phyloP scores from a whole-genome alignment of 2,113 vertebrate species.

The Acrocephalus kingi region DNA sequence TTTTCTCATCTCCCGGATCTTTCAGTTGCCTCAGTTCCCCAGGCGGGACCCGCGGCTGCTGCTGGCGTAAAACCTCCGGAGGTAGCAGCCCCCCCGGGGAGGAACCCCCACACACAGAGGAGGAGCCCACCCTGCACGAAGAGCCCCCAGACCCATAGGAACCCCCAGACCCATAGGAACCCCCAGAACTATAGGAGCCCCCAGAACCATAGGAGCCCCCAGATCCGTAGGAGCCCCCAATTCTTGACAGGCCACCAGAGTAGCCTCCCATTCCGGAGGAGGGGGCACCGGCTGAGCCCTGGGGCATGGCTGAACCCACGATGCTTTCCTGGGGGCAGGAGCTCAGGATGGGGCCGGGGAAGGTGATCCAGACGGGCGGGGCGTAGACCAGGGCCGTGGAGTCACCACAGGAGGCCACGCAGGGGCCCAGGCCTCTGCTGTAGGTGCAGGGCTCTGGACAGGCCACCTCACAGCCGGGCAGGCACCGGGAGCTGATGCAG shows the following conservation, averaged over 20 bases:
- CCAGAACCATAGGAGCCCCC: neutral
- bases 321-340: neutral
- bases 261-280: too few species aligned
- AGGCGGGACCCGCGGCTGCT: neutral
- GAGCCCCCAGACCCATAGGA: neutral
- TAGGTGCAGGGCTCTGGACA: neutral
- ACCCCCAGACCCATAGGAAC: rapidly evolving
- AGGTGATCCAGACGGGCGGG: neutral
- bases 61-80: neutral
- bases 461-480: neutral
- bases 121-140: neutral
- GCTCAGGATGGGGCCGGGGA: neutral
- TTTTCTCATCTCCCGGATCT: rapidly evolving
- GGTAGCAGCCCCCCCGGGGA: neutral
- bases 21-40: neutral
- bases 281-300: neutral
- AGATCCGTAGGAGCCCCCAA: neutral
- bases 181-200: rapidly evolving
- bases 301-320: neutral
- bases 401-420: neutral
- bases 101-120: neutral
- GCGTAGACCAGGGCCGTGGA: neutral
- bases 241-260: neutral
- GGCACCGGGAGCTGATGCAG: conserved; percentile 8
- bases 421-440: neutral